Conservation (phyloP, 2,797 vertebrate species). For the Xerus rutilus region DNA sequence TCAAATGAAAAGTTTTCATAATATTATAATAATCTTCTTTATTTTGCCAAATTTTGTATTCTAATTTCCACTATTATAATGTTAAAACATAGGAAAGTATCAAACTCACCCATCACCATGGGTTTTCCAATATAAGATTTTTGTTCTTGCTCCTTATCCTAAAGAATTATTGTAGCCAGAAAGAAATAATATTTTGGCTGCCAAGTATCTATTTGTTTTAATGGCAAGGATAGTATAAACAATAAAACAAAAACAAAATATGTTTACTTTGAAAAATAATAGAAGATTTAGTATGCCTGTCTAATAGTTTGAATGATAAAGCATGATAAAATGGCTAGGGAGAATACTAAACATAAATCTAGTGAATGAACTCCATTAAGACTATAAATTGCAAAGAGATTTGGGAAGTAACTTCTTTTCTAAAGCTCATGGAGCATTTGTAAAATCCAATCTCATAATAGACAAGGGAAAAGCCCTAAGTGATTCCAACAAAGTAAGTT, state of each 20-base stretch:
- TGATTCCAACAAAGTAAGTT: not conserved
- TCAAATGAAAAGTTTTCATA: not conserved
- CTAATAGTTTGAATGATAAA: not conserved
- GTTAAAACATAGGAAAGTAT: not conserved
- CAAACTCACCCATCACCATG: not conserved
- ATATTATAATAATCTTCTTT: not conserved
- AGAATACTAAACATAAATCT: not conserved
- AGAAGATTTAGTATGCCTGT: not conserved
- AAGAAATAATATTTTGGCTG: not conserved
- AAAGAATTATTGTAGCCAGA: not conserved
- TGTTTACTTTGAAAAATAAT: not conserved
- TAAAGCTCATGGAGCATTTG: not conserved
- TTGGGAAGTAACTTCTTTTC: conserved; percentile 15
- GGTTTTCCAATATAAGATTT: conserved; percentile 43
- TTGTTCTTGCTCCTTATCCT: not conserved
- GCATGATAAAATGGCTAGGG: not conserved
- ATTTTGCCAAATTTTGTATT: not conserved
- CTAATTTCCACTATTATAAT: not conserved
- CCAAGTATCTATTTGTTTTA: not conserved
- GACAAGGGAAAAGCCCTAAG: not conserved
- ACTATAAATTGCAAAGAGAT: not conserved
- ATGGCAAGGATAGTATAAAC: not conserved
- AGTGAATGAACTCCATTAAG: not conserved
- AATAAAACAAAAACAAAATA: not conserved
- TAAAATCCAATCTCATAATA: not conserved